These are phyloP conservation scores for Akabosia matsudoensis DNA, from an alignment of 1,140 invertebrate genomes.

Conservation along the genomic window DNA sequence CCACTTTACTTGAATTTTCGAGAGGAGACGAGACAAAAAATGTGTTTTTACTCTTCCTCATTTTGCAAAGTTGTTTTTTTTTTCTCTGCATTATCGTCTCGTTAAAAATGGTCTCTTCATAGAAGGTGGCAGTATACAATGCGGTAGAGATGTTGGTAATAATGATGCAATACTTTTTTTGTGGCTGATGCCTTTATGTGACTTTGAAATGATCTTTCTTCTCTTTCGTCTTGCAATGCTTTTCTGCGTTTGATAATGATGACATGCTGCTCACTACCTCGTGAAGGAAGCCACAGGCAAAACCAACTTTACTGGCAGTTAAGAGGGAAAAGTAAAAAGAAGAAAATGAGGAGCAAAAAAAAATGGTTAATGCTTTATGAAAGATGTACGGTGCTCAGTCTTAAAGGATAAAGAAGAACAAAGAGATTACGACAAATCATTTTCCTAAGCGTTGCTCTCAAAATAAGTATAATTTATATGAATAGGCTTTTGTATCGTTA, in stretches of 20 bases:
- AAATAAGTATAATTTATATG: no score
- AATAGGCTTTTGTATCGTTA: no score
- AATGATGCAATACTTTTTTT: neutral
- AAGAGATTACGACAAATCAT: slow-evolving; percentile 24
- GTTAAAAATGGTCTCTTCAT: neutral
- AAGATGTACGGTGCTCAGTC: neutral
- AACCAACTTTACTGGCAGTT: no score
- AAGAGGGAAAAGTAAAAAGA: no score
- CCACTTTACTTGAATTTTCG: neutral
- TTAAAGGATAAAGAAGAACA: neutral
- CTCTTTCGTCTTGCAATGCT: neutral
- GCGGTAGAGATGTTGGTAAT: neutral
- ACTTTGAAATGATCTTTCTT: slow-evolving; percentile 22
- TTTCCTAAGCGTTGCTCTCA: neutral
- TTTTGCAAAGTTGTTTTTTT: neutral
- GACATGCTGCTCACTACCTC: no score
- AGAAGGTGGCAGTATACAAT: neutral
- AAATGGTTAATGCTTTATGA: no score
- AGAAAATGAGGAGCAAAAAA: no score
- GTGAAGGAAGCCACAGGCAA: no score
- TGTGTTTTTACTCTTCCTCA: slow-evolving; percentile 24
- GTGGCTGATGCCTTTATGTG: slow-evolving; percentile 1
- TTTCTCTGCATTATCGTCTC: neutral
- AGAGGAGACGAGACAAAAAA: neutral
- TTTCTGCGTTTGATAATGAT: no score